Conservation (phyloP, 2,888 invertebrate genomes). For the Dicranocentrus wangi region DNA sequence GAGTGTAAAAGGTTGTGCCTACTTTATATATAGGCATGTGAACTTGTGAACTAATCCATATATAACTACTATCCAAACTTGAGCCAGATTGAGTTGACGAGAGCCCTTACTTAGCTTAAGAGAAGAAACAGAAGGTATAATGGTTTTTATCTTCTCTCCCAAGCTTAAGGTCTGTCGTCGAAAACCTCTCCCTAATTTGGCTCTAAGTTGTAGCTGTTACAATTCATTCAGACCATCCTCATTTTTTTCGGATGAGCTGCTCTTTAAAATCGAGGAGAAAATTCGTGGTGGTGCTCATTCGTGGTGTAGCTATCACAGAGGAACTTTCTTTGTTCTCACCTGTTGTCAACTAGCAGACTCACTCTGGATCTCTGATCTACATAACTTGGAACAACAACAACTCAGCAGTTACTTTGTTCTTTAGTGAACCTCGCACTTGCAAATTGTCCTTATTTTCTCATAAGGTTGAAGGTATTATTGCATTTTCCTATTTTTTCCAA, state of each 20-base stretch:
- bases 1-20: too few species aligned
- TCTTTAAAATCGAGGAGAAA: slow-evolving; percentile 53
- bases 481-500: neutral
- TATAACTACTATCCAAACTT: too few species aligned
- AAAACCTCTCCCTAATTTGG: slow-evolving; percentile 14
- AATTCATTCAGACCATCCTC: slow-evolving; percentile 23
- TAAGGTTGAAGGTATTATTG: neutral
- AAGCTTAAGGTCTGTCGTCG: slow-evolving; percentile 32
- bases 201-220: neutral
- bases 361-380: neutral
- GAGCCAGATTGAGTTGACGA: slow-evolving; percentile 34
- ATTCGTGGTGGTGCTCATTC: slow-evolving; percentile 32
- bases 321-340: slow-evolving; percentile 41
- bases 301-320: slow-evolving; percentile 39
- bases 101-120: slow-evolving; percentile 28
- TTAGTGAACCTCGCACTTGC: neutral
- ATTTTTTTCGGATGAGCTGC: slow-evolving; percentile 20
- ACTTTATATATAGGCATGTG: too few species aligned
- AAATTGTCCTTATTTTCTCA: neutral
- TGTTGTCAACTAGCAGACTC: neutral
- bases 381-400: too few species aligned
- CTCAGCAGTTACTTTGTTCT: too few species aligned
- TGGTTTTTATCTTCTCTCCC: slow-evolving; percentile 41
- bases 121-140: slow-evolving; percentile 26
- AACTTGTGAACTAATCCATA: too few species aligned